These are phyloP conservation scores for Aphrocallistes beatrix DNA, from an alignment of 37 sponge, comb jelly and placozoan genomes.

Conservation along the genomic window DNA sequence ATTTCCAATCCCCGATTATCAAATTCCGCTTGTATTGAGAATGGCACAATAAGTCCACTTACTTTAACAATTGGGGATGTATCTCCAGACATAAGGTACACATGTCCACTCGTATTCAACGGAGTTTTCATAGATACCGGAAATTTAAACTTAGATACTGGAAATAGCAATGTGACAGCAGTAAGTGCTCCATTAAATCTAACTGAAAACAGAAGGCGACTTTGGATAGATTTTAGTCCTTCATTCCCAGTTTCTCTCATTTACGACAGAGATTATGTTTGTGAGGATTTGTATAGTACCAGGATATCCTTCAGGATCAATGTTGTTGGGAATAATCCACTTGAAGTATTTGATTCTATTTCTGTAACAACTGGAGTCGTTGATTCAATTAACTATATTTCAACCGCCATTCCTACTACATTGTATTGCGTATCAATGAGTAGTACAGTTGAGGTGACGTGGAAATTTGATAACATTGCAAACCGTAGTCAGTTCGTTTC, in stretches of 20 bases:
- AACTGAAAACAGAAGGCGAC: not conserved
- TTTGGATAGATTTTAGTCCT: not conserved
- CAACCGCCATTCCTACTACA: not conserved
- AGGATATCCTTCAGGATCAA: not conserved
- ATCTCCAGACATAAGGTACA: not conserved
- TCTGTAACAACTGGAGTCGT: not conserved
- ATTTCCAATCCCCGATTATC: not conserved
- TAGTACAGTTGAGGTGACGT: not conserved
- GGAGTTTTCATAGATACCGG: not conserved
- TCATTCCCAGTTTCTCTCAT: not conserved
- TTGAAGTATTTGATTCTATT: not conserved
- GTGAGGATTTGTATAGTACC: not conserved
- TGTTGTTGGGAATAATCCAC: not conserved
- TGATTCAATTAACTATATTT: not conserved
- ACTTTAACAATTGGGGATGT: not conserved
- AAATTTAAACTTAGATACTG: not conserved
- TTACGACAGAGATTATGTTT: not conserved
- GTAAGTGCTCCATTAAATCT: not conserved
- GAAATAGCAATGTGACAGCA: not conserved
- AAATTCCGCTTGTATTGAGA: not conserved
- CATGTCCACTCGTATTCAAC: not conserved
- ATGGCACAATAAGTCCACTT: not conserved
- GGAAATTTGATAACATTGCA: not conserved
- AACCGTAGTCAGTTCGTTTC: not conserved
- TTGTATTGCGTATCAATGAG: not conserved